Conservation (phyloP, 2,113 vertebrate genomes). For the Marmota monax region DNA sequence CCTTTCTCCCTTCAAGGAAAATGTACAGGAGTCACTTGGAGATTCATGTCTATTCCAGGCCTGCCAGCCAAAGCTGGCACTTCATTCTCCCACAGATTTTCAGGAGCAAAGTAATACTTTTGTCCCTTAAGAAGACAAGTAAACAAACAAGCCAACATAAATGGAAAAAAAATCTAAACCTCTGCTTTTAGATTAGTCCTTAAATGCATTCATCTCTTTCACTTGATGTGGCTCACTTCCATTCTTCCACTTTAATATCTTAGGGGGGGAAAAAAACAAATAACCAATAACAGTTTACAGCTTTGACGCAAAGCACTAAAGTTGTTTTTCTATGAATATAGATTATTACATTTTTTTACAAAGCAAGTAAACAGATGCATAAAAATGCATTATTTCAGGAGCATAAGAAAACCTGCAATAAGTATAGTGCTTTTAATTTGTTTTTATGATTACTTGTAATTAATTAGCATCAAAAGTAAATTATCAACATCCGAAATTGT, state of each 20-base stretch:
- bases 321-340: conserved; percentile 86
- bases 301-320: conserved; percentile 59
- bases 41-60: not conserved
- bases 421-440: conserved; percentile 87
- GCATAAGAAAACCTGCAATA: conserved; percentile 84
- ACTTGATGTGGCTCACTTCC: conserved; percentile 50
- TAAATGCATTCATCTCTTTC: conserved; percentile 65
- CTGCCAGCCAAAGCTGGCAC: not conserved
- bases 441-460: conserved; percentile 88
- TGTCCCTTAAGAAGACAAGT: conserved; percentile 55
- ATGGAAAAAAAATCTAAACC: not conserved
- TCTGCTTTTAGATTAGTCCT: conserved; percentile 37
- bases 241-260: conserved; percentile 72
- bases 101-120: conserved; percentile 50
- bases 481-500: conserved; percentile 83
- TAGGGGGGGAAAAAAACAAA: not conserved
- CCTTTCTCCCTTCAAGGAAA: not conserved
- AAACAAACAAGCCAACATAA: conserved; percentile 43
- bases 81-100: conserved; percentile 27
- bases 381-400: conserved; percentile 87
- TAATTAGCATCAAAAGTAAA: conserved; percentile 90
- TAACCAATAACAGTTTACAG: conserved; percentile 74
- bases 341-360: conserved; percentile 83
- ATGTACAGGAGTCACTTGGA: not conserved
- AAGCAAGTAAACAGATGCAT: conserved; percentile 87